Percentiles rank a stretch among this genome's conserved stretches.
phyloP scores from a whole-genome alignment of 1,140 invertebrate species.

The Chionoecetes opilio region DNA sequence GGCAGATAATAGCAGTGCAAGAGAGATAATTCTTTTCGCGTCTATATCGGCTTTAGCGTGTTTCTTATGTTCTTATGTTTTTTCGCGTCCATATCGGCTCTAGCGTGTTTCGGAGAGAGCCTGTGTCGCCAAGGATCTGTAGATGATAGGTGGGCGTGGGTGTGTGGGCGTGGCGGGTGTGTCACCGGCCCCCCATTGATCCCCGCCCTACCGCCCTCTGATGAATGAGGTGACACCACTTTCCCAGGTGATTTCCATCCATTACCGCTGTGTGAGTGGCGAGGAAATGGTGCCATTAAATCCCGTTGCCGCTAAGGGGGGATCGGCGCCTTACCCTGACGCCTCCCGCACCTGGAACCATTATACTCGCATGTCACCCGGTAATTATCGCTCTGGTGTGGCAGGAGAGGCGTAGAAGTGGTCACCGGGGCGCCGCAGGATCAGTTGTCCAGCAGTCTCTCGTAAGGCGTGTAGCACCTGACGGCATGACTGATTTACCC shows the following conservation, averaged over 20 bases:
- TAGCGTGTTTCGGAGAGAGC: no score
- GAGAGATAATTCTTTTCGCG: no score
- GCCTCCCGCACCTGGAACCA: neutral
- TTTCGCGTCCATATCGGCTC: no score
- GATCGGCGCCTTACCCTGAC: neutral
- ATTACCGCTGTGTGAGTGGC: neutral
- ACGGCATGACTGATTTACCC: neutral
- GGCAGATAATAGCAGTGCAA: no score
- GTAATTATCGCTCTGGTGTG: neutral
- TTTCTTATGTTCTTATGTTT: no score
- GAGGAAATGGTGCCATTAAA: neutral
- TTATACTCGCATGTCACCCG: neutral
- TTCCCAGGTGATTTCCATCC: conserved; percentile 17
- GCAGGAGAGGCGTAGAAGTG: neutral
- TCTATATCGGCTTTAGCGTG: no score
- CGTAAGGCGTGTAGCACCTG: neutral
- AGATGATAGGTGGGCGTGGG: no score
- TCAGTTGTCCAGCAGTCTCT: neutral
- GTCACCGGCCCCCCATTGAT: neutral
- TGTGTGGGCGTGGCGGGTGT: neutral
- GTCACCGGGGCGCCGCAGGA: neutral
- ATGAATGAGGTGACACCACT: neutral
- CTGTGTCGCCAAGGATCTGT: no score
- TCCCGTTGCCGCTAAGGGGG: neutral
- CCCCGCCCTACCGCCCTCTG: neutral